These are phyloP conservation scores for Catharus bicknelli DNA, from an alignment of 2,113 vertebrate species.

Conservation along the genomic window DNA sequence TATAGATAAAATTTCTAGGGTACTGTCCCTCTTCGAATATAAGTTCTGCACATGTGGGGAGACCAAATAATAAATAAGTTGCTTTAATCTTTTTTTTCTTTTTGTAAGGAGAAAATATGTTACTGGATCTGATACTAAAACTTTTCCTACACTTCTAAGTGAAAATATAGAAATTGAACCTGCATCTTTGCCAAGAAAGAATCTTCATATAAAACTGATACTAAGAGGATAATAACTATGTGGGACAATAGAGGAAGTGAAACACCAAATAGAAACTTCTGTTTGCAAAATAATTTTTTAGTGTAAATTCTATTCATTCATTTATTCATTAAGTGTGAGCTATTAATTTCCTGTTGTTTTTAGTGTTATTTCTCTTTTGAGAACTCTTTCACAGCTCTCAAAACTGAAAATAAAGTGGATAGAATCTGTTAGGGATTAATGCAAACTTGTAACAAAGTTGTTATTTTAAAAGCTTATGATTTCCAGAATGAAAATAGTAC, in stretches of 20 bases:
- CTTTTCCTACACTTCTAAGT: not conserved
- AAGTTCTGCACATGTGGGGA: not conserved
- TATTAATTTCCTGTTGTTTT: rapidly evolving
- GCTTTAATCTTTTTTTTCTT: not conserved
- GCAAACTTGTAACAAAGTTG: not conserved
- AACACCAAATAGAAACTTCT: not conserved
- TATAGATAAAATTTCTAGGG: not conserved
- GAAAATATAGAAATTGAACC: not conserved
- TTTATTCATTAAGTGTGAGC: not conserved
- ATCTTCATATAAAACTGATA: not conserved
- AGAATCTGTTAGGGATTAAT: not conserved
- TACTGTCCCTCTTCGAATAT: not conserved
- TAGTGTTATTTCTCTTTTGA: not conserved
- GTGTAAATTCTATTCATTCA: not conserved
- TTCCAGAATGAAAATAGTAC: not conserved
- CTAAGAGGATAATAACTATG: not conserved
- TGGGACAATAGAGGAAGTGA: not conserved
- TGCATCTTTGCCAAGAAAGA: not conserved
- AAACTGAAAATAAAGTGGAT: not conserved
- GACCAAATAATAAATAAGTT: not conserved
- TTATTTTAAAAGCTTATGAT: not conserved
- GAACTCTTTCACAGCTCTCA: not conserved
- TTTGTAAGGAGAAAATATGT: not conserved
- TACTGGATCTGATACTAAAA: not conserved
- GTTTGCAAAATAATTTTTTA: not conserved